Evolutionary conservation across 2,888 invertebrate species (phyloP), one percentile per base, ranked within the genome.

Genomic region (Masnerella sp.): DNA sequence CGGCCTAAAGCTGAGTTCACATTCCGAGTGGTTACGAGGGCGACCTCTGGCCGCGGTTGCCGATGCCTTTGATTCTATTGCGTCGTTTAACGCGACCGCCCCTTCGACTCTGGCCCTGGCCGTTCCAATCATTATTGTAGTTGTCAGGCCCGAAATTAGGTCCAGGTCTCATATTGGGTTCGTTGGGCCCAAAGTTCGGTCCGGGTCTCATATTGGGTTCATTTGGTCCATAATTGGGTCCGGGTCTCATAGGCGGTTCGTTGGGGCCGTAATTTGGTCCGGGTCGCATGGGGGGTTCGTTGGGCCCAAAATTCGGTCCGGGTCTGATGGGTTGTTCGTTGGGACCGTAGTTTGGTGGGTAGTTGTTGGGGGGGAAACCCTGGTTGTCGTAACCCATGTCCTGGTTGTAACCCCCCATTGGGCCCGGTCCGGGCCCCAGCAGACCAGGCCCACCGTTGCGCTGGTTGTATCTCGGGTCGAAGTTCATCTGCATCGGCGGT

Each of bases 361-460:
- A 73, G 18, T 80, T 81, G 5, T 76, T 73, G 18, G 67, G 70
- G 8, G 62, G 75, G 0, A 71, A 59, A 2, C 61, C 45, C 3
- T 81, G 81, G 2, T 83, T 82, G 11, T 84, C 86, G 1, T 78
- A 78, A 1, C 81, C 72, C 14, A 80, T 79, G 9, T 85, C 87
- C 0, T 82, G 80, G 2, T 79, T 81, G 12, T 77, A 83, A 7
- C 73, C 76, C 1, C 45, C 5, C 62, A 81, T 80, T 0, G 86
- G 86, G 7, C 56, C 58, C 0, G 87, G 87, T 0, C 82, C 86
- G 1, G 86, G 84, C 0, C 87, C 87, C 7, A 87, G 70, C 0
- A 87, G 71, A 17, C 87, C 87, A 1, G 84, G 84, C 0, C 85
- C 86, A 2, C 81, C 84, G 15, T 82, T 83, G 9, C 84, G 77